A percentile compares a stretch with the other conserved stretches of the same genome.
These are phyloP conservation scores for Cephus nigrinus DNA, from an alignment of 2,888 invertebrate species.

Conservation along the genomic window DNA sequence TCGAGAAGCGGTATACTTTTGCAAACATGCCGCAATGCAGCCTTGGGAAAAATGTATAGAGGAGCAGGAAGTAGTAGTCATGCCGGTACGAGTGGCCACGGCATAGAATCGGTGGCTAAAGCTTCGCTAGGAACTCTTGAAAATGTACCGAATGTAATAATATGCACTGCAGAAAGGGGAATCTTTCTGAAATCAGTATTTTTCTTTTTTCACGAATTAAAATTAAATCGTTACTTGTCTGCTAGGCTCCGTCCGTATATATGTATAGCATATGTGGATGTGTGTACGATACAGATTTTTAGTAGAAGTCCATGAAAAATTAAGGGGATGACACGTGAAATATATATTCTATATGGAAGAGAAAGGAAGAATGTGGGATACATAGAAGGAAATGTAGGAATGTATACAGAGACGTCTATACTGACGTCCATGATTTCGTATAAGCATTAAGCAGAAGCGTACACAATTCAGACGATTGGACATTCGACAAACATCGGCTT, in stretches of 20 bases:
- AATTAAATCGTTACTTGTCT: neutral
- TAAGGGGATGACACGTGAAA: neutral
- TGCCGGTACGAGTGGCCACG: neutral
- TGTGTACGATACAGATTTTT: neutral
- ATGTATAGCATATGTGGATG: neutral
- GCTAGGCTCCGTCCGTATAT: neutral
- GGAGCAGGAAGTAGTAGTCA: neutral
- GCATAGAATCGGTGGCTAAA: neutral
- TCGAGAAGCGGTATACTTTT: neutral
- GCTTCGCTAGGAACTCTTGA: neutral
- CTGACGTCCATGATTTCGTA: neutral
- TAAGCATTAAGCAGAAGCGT: neutral
- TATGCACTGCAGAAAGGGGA: neutral
- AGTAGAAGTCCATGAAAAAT: neutral
- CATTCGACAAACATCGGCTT: neutral
- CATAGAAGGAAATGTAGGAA: neutral
- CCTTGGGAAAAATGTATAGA: neutral
- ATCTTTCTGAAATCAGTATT: neutral
- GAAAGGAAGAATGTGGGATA: neutral
- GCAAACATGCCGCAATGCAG: neutral
- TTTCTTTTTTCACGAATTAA: neutral
- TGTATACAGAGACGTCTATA: neutral
- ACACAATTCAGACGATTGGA: neutral
- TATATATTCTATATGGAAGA: neutral
- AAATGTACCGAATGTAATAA: neutral